Conservation (phyloP, 2,797 vertebrate genomes). For the Notolabrus celidotus region DNA sequence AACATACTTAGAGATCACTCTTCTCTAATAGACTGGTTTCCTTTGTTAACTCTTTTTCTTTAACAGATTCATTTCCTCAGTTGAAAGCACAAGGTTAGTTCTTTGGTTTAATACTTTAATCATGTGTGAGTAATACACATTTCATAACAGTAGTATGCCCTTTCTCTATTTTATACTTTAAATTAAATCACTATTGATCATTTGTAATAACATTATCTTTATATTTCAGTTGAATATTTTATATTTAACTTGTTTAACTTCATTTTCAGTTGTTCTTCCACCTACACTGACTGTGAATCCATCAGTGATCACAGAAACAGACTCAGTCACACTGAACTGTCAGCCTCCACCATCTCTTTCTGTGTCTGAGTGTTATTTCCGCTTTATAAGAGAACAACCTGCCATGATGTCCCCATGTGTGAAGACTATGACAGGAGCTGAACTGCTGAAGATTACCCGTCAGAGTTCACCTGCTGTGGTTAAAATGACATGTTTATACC, state of each 20-base stretch:
- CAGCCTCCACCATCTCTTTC: background rate
- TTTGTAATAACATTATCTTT: too few relatives aligned
- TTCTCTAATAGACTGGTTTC: too few relatives aligned
- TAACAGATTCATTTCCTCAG: background rate
- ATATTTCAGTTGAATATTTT: too few relatives aligned
- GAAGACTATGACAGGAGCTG: slow-evolving; percentile 33
- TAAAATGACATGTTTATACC: slow-evolving; percentile 34
- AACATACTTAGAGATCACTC: too few relatives aligned
- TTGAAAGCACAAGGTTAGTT: background rate
- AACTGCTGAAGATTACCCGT: background rate
- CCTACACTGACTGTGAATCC: slow-evolving; percentile 8
- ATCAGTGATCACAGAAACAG: slow-evolving; percentile 22
- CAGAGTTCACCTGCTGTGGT: slow-evolving; percentile 25
- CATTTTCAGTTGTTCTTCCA: slow-evolving; percentile 16
- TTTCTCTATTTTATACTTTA: background rate
- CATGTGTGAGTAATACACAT: too few relatives aligned
- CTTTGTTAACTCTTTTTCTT: background rate
- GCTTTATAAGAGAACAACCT: rapidly evolving
- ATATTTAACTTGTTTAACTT: background rate
- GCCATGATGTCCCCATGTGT: background rate
- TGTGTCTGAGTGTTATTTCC: slow-evolving; percentile 47
- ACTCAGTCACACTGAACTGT: slow-evolving; percentile 51
- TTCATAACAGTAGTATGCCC: too few relatives aligned
- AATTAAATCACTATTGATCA: background rate
- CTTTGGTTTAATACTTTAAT: background rate